Evolutionary conservation across 2,888 invertebrate genomes (phyloP).

Genomic region (Himalopsyche japonica): DNA sequence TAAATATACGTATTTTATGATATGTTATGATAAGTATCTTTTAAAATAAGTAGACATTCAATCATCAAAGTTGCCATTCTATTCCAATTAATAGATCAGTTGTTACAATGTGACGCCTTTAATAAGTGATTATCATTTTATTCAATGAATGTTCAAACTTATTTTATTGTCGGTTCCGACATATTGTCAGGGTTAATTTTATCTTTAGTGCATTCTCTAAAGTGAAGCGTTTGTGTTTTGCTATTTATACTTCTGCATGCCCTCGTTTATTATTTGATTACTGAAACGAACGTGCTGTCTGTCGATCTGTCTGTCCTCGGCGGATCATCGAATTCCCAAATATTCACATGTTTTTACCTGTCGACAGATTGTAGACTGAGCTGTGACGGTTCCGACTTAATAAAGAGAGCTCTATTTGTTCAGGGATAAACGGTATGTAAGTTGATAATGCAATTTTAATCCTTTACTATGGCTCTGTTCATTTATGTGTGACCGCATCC

Average conservation of each 20-base stretch:
- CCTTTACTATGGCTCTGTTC: conserved; percentile 30
- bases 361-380: conserved; percentile 38
- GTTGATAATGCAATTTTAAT: conserved; percentile 30
- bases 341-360: conserved; percentile 39
- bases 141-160: not conserved
- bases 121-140: not conserved
- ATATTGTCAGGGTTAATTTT: not conserved
- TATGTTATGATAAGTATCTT: not conserved
- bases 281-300: not conserved
- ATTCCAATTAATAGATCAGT: not conserved
- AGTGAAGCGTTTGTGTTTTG: not conserved
- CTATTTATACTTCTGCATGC: conserved; percentile 1
- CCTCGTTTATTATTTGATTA: not conserved
- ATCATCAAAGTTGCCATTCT: not conserved
- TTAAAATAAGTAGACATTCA: not conserved
- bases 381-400: conserved; percentile 29
- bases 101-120: not conserved
- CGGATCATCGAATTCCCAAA: not conserved
- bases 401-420: conserved; percentile 27
- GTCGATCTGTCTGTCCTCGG: not conserved
- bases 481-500: conserved; percentile 16
- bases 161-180: not conserved
- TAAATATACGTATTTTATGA: not conserved
- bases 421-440: conserved; percentile 34
- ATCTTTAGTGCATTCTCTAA: not conserved